Conservation (phyloP, 2,797 vertebrate genomes). For the Coilia nasus region DNA sequence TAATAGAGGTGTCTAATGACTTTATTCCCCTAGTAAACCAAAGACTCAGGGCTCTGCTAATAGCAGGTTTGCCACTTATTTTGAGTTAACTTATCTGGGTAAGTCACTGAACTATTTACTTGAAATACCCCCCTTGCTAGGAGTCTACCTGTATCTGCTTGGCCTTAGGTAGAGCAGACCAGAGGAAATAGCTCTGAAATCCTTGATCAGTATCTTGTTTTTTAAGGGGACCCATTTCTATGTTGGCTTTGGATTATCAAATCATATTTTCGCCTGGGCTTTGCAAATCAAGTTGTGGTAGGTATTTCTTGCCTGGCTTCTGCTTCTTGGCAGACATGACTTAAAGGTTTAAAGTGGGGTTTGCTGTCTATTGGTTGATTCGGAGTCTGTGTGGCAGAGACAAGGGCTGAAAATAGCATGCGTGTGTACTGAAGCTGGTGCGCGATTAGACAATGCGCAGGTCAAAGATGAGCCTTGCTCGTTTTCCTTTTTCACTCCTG, state of each 20-base stretch:
- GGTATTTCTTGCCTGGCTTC: background rate
- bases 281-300: slow-evolving; percentile 2
- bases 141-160: background rate
- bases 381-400: slow-evolving; percentile 32
- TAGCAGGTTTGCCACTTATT: no score
- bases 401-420: slow-evolving; percentile 70
- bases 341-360: slow-evolving; percentile 49
- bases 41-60: no score
- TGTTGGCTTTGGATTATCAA: background rate
- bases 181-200: slow-evolving; percentile 22
- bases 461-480: slow-evolving; percentile 74
- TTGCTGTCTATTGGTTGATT: slow-evolving; percentile 58
- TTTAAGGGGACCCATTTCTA: background rate
- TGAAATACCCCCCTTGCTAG: background rate
- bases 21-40: no score
- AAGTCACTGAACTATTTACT: no score
- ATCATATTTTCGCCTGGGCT: background rate
- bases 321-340: slow-evolving; percentile 33
- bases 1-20: no score
- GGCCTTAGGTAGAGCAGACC: background rate
- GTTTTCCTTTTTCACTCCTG: slow-evolving; percentile 71
- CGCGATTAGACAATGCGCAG: slow-evolving; percentile 72
- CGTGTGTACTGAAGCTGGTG: slow-evolving; percentile 64
- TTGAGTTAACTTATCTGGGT: no score
- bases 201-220: slow-evolving; percentile 20